phyloP scores from a whole-genome alignment of 2,888 invertebrate species.

The Amblyjoppa fuscipennis region DNA sequence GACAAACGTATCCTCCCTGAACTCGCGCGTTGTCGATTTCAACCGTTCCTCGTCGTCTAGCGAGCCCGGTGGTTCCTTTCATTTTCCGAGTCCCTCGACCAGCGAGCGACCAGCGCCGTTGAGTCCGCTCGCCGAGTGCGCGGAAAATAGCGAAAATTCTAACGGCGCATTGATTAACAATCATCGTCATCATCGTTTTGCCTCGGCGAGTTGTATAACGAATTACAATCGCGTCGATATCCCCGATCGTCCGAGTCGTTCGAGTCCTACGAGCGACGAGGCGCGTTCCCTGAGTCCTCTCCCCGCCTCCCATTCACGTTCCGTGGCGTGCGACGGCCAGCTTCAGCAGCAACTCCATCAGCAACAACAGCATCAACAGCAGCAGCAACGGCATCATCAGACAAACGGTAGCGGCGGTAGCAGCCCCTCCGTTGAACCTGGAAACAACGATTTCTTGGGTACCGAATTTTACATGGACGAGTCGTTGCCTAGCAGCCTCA shows the following conservation, averaged over 20 bases:
- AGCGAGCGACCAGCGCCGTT: constrained; percentile 77
- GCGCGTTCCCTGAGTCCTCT: constrained; percentile 63
- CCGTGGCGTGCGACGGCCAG: constrained; percentile 84
- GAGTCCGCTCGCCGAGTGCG: constrained; percentile 81
- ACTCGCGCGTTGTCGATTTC: constrained; percentile 75
- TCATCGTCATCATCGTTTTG: constrained; percentile 38
- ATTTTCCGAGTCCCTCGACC: constrained; percentile 77
- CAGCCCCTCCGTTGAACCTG: constrained; percentile 84
- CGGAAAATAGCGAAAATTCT: constrained; percentile 73
- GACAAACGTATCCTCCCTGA: constrained; percentile 81
- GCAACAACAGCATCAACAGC: constrained; percentile 75
- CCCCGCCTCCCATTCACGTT: constrained; percentile 70
- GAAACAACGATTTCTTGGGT: constrained; percentile 89
- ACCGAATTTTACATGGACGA: constrained; percentile 96
- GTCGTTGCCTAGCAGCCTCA: constrained; percentile 94
- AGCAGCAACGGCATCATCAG: constrained; percentile 74
- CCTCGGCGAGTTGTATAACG: constrained; percentile 5
- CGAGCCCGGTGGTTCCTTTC: constrained; percentile 77
- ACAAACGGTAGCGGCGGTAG: constrained; percentile 77
- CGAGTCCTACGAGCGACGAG: constrained; percentile 61
- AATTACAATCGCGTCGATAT: constrained; percentile 46
- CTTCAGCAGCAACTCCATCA: constrained; percentile 79
- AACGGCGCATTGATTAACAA: constrained; percentile 41
- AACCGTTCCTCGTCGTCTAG: constrained; percentile 76
- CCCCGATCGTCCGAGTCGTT: constrained; percentile 19